Evolutionary conservation across 2,113 vertebrate species (phyloP).

Genomic region (Zeus faber): DNA sequence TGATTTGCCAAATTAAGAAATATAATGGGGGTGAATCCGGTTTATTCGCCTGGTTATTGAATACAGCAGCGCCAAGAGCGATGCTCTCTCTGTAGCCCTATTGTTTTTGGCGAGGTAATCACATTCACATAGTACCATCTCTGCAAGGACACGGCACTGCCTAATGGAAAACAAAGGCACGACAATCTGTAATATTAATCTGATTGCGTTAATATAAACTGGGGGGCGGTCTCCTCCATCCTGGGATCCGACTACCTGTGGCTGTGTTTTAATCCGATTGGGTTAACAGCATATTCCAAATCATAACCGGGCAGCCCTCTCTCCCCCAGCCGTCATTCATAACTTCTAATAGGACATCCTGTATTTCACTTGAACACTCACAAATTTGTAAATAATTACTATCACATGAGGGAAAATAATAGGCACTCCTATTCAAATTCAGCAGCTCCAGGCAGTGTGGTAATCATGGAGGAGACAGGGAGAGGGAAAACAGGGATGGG

Average conservation of each 20-base stretch:
- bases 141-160: slow-evolving; percentile 28
- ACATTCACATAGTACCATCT: slow-evolving; percentile 42
- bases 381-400: slow-evolving; percentile 80
- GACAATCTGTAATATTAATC: slow-evolving; percentile 76
- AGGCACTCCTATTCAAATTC: slow-evolving; percentile 72
- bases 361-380: slow-evolving; percentile 71
- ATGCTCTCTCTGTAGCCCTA: slow-evolving; percentile 41
- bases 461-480: slow-evolving; percentile 66
- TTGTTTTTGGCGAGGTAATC: slow-evolving; percentile 64
- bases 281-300: slow-evolving; percentile 69
- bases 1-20: slow-evolving; percentile 73
- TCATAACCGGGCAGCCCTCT: slow-evolving; percentile 36
- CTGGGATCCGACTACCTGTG: slow-evolving; percentile 52
- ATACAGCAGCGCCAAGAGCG: slow-evolving; percentile 64
- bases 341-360: slow-evolving; percentile 70
- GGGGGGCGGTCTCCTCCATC: slow-evolving; percentile 40
- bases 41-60: slow-evolving; percentile 65
- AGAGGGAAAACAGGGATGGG: slow-evolving; percentile 41
- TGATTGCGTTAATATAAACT: slow-evolving; percentile 67
- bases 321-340: slow-evolving; percentile 56
- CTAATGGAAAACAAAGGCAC: slow-evolving; percentile 62
- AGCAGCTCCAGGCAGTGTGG: slow-evolving; percentile 69
- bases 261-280: slow-evolving; percentile 68
- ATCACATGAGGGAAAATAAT: slow-evolving; percentile 74
- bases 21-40: slow-evolving; percentile 63